A percentile compares a stretch with the other conserved stretches of the same genome.
phyloP scores from a whole-genome alignment of 1,140 invertebrate genomes.

The Cyclargus thomasi region DNA sequence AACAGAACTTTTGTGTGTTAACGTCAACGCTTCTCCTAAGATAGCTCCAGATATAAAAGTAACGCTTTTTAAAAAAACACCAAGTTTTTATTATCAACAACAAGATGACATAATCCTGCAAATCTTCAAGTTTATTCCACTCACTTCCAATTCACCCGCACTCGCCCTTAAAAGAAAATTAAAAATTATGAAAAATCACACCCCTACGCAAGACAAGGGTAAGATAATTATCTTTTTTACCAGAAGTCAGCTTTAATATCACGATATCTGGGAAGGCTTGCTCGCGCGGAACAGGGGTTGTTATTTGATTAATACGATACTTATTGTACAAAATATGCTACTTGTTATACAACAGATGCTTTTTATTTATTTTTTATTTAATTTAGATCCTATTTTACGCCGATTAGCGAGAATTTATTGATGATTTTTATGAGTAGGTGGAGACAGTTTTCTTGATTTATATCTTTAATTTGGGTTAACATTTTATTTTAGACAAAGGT shows the following conservation, averaged over 20 bases:
- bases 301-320: slow-evolving; percentile 62
- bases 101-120: too few relatives aligned
- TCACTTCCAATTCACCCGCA: too few relatives aligned
- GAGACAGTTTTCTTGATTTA: neutral
- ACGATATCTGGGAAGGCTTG: slow-evolving; percentile 73
- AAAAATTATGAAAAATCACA: slow-evolving; percentile 25
- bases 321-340: slow-evolving; percentile 62
- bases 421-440: slow-evolving; percentile 21
- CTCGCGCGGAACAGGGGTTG: slow-evolving; percentile 67
- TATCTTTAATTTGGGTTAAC: neutral
- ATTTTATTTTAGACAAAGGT: too few relatives aligned
- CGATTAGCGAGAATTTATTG: slow-evolving; percentile 51
- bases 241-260: slow-evolving; percentile 66
- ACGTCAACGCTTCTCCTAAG: too few relatives aligned
- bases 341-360: slow-evolving; percentile 66
- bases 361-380: slow-evolving; percentile 65
- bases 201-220: slow-evolving; percentile 64
- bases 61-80: too few relatives aligned
- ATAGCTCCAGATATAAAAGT: too few relatives aligned
- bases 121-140: too few relatives aligned
- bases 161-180: neutral
- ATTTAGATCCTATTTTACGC: slow-evolving; percentile 55
- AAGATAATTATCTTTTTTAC: slow-evolving; percentile 76
- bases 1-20: too few relatives aligned
- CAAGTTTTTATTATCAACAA: too few relatives aligned